These are phyloP conservation scores for Zosterops japonicus DNA, from an alignment of 2,113 vertebrate genomes.

Conservation along the genomic window DNA sequence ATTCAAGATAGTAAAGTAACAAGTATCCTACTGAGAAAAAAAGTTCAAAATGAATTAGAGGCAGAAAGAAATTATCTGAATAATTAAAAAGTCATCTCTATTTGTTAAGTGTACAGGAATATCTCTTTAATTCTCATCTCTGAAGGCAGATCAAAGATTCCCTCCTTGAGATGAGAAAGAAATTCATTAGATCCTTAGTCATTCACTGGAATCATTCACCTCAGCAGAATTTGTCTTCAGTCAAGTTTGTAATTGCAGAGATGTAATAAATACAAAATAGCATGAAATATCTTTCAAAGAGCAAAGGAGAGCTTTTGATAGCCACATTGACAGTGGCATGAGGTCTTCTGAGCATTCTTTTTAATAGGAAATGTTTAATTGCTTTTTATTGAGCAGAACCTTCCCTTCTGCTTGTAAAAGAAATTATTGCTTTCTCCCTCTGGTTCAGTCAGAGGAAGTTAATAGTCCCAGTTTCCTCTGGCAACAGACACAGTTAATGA, in stretches of 20 bases:
- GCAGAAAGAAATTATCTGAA: background rate
- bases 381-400: slow-evolving; percentile 76
- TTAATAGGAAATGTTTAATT: slow-evolving; percentile 74
- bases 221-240: background rate
- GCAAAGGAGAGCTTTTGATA: background rate
- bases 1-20: background rate
- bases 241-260: background rate
- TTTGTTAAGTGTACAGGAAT: background rate
- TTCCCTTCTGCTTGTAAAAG: slow-evolving; percentile 74
- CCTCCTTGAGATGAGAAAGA: background rate
- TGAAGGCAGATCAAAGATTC: background rate
- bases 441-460: slow-evolving; percentile 62
- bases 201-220: background rate
- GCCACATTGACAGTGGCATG: background rate
- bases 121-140: background rate
- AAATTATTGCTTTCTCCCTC: slow-evolving; percentile 59
- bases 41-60: background rate
- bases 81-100: background rate
- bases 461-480: slow-evolving; percentile 68
- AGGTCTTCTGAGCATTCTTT: slow-evolving; percentile 37
- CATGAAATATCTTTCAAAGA: background rate
- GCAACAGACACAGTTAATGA: slow-evolving; percentile 61
- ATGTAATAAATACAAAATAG: background rate
- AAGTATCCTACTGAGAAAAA: background rate
- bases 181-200: background rate